These are phyloP conservation scores for Neotoxoptera formosana DNA, from an alignment of 1,140 invertebrate species.

Conservation along the genomic window DNA sequence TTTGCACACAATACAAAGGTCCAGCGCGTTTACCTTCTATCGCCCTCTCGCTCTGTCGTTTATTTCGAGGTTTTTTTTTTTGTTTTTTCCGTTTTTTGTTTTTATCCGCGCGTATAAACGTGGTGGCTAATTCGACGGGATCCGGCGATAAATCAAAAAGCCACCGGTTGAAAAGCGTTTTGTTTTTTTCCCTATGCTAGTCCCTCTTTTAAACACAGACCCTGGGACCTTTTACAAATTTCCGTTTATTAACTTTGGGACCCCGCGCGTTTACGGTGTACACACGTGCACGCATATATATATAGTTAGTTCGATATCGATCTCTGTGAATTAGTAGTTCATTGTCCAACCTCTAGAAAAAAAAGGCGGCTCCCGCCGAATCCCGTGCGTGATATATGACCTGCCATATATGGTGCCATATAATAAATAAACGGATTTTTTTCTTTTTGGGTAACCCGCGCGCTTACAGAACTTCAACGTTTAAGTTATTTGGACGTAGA, in stretches of 20 bases:
- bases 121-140: conserved; percentile 38
- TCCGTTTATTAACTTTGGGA: conserved; percentile 41
- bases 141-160: conserved; percentile 56
- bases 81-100: neutral
- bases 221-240: conserved; percentile 45
- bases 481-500: conserved; percentile 7
- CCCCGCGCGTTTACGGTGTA: neutral
- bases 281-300: neutral
- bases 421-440: conserved; percentile 55
- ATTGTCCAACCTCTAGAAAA: conserved; percentile 31
- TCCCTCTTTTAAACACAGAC: conserved; percentile 14
- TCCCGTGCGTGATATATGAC: conserved; percentile 38
- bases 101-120: neutral
- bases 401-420: neutral
- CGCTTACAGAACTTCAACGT: neutral
- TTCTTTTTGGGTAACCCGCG: neutral
- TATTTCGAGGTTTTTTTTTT: neutral
- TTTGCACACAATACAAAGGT: conserved; percentile 4
- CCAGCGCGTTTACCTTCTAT: neutral
- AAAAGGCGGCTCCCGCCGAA: conserved; percentile 26
- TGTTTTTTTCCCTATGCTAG: neutral
- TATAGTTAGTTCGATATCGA: conserved; percentile 41
- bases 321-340: conserved; percentile 53
- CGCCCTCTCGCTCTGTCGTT: neutral
- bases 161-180: conserved; percentile 43